Base-by-base conservation (phyloP, 2,797 vertebrate species). In the Malurus leucopterus region DNA sequence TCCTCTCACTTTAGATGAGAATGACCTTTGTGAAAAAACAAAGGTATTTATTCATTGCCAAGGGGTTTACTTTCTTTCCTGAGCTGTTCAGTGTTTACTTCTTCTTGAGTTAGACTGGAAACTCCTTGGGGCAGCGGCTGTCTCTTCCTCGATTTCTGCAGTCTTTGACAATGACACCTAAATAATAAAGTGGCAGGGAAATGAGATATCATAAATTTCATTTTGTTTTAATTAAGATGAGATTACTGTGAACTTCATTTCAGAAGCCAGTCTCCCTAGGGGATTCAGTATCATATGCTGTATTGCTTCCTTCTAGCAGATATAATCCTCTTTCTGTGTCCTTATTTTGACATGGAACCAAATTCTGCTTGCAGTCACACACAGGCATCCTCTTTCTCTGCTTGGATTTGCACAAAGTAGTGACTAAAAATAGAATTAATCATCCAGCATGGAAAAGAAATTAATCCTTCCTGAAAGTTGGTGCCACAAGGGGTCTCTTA, bases 141-240 rank as follows among this genome's bases (percentile, higher is more conserved):
- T 59, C 43, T 90, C 34, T 82, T 88, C 27, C 50, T 76, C 41
- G 2, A 41, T 91, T 83, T 82, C 44, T 91, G 32, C 21, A 71
- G 62, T 44, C 41, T 69, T 65, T 90, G 70, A 73, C 72, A 87
- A 65, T 91, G 59, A 89, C 64, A 81, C 89, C 73, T 89, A 88
- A 61, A 89, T 76, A 93, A 88, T 65, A 62, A 94, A 91, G 63
- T 59, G 51, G 15, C 1, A 0, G 27, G n/a, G 47, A 89, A 85
- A 94, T 64, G 54, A 83, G 77, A 82, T 86, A 68, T 44, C 23
- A 49, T 86, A 93, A 88, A 64, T 83, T 94, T 95, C 17, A 87
- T 92, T 96, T 95, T 84, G 29, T 88, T 93, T 94, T 91, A 95
- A 94, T 92, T 88, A 95, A 91, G 43, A 78, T 86, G 73, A 91